Evolutionary conservation across 2,113 vertebrate genomes (phyloP).

Genomic region (Cinclus cinclus): DNA sequence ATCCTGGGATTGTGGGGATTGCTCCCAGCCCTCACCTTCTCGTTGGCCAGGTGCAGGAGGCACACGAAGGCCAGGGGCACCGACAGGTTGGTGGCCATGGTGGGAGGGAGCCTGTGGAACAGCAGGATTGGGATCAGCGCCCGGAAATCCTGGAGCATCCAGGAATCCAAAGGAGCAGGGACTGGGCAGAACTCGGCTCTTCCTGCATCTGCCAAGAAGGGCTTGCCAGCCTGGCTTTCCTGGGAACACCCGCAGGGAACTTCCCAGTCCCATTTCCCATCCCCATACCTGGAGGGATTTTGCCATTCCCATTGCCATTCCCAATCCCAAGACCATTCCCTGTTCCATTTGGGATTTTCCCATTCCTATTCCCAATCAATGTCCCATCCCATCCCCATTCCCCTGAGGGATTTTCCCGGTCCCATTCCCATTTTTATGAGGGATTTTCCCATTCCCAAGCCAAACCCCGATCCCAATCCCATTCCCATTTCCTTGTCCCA

Average conservation of each 20-base stretch:
- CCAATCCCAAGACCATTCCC: neutral
- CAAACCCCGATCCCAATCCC: too few relatives aligned
- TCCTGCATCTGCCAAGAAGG: neutral
- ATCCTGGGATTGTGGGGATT: neutral
- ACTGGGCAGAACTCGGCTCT: neutral
- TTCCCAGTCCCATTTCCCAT: neutral
- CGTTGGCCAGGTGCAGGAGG: conserved; percentile 91
- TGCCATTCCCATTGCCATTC: neutral
- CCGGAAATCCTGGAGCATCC: neutral
- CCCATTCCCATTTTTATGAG: too few relatives aligned
- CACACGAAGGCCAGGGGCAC: conserved; percentile 88
- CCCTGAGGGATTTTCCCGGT: too few relatives aligned
- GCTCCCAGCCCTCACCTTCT: conserved; percentile 80
- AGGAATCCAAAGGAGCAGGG: neutral
- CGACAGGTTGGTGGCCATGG: conserved; percentile 88
- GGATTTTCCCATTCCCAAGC: neutral
- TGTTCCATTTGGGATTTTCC: neutral
- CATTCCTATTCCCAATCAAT: too few relatives aligned
- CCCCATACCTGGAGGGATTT: too few relatives aligned
- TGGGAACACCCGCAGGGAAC: neutral
- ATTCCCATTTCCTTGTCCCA: too few relatives aligned
- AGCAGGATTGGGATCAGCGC: neutral
- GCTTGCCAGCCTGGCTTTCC: neutral
- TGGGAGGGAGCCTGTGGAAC: conserved; percentile 78
- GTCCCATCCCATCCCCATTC: too few relatives aligned